Evolutionary conservation across 2,797 vertebrate genomes (phyloP).

Genomic region (Gymnopithys bicolor): DNA sequence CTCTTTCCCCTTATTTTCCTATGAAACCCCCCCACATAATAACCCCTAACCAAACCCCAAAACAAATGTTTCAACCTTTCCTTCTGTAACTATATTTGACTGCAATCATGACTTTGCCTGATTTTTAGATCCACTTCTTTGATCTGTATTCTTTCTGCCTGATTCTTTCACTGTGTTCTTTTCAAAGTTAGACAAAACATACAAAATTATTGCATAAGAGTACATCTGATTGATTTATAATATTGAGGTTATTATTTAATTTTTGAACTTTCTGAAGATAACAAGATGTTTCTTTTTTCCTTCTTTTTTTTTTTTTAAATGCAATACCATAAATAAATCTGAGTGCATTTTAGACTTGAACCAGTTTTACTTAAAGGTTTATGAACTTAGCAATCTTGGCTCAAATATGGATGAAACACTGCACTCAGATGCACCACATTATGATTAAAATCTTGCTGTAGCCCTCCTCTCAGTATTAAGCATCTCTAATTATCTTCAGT

Average conservation of each 20-base stretch:
- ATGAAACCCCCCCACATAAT: neutral
- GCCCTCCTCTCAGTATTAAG: neutral
- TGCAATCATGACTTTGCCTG: neutral
- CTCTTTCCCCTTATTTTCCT: neutral
- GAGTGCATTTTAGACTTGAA: neutral
- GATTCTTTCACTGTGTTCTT: neutral
- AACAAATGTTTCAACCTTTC: neutral
- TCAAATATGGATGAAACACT: neutral
- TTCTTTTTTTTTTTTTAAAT: neutral
- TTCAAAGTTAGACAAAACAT: neutral
- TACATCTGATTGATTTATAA: neutral
- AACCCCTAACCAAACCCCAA: neutral
- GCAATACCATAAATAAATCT: neutral
- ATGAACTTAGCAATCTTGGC: conserved; percentile 23
- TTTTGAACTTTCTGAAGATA: conserved; percentile 5
- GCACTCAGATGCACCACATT: neutral
- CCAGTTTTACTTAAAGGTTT: neutral
- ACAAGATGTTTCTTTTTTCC: neutral
- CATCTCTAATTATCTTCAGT: neutral
- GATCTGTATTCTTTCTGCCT: neutral
- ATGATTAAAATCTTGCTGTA: neutral
- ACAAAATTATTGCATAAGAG: neutral
- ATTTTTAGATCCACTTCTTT: neutral
- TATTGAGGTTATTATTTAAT: neutral
- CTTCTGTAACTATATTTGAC: neutral